Base-by-base conservation (phyloP, 2,888 invertebrate genomes). In the Volucella inflata region DNA sequence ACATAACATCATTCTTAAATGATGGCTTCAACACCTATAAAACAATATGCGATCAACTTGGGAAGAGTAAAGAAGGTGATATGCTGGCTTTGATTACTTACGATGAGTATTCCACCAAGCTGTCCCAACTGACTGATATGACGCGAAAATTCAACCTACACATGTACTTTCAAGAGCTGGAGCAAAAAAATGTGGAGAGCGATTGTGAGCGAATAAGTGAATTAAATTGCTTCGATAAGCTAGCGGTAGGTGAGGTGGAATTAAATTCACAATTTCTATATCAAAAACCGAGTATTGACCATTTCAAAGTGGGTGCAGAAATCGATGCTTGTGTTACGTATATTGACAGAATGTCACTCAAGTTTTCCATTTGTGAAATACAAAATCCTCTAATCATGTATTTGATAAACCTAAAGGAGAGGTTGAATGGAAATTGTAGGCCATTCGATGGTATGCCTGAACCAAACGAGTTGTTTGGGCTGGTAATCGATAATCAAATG, bases 111-210 rank as follows among this genome's bases (percentile, higher is more conserved):
- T 78, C 76, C n/a, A 70, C 81, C 8, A 82, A 78, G 67, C 46
- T 87, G 38, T 82, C 82, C 1, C 55, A 57, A 1, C 68, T 81
- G 38, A 82, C 81, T 12, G 87, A 82, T 38, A 74, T 82, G 74
- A 70, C 87, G 10, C 30, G 87, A 16, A 87, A 87, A 65, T 81
- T 87, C 42, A 87, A 82, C 75, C 68, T 87, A 8, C 81, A 87
- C 42, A 30, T 87, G 42, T 87, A 78, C 21, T 87, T 87, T 16
- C 82, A 82, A 64, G 81, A 75, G 14, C 17, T 77, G 55, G 81
- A 77, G 57, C 85, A 81, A 48, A 77, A 76, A 21, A 42, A 74
- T 2, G 57, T 84, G 65, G 60, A 65, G 21, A 46, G 14, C 4
- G 75, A 76, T 2, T 79, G 84, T 17, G 59, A 50, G 6, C 75